Evolutionary conservation across 2,888 invertebrate genomes (phyloP).

Genomic region (Acanthoscelides obtectus): DNA sequence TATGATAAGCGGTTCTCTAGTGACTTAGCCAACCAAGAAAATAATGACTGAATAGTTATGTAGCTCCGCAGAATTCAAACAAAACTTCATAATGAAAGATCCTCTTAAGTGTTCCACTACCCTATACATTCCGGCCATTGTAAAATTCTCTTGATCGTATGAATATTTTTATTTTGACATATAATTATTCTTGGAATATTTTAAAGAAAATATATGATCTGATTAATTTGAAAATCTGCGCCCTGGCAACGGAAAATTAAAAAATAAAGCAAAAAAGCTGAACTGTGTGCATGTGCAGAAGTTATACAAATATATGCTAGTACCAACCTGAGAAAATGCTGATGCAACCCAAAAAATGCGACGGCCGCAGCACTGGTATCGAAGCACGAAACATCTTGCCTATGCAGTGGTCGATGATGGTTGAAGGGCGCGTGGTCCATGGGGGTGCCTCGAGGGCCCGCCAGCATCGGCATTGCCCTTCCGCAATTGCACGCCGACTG

Average conservation of each 20-base stretch:
- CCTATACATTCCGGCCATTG: no score
- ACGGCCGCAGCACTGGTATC: conserved; percentile 39
- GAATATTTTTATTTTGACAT: no score
- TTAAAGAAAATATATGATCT: neutral
- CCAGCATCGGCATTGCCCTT: conserved; percentile 21
- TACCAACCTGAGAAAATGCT: conserved; percentile 22
- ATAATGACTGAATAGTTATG: neutral
- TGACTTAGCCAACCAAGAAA: no score
- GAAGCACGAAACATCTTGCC: conserved; percentile 29
- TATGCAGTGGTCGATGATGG: conserved; percentile 20
- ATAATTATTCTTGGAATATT: no score
- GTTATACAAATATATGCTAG: neutral
- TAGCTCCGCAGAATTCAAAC: neutral
- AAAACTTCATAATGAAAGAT: neutral
- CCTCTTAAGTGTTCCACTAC: no score
- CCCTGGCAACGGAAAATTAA: neutral
- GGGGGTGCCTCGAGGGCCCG: conserved; percentile 44
- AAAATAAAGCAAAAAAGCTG: neutral
- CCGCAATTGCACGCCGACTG: neutral
- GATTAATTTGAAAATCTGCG: no score
- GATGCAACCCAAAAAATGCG: conserved; percentile 34
- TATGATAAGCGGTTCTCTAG: no score
- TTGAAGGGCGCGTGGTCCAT: conserved; percentile 38
- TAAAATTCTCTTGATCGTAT: no score
- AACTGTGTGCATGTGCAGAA: neutral